Percentiles rank a stretch among this genome's conserved stretches.
phyloP scores from a whole-genome alignment of 1,140 invertebrate genomes.

The Sitodiplosis mosellana region DNA sequence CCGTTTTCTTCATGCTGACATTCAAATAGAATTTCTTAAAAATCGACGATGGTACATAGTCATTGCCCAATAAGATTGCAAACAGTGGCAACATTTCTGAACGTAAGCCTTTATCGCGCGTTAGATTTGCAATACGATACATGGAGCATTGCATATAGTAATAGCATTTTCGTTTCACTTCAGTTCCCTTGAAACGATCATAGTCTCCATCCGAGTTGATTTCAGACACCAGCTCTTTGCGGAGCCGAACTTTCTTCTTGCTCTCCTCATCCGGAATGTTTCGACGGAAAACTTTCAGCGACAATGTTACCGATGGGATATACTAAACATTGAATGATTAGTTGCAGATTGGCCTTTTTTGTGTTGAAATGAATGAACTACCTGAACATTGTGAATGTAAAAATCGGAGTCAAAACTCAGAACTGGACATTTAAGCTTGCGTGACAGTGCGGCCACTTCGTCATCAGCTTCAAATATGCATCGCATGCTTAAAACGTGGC shows the following conservation, averaged over 20 bases:
- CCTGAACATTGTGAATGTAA: conserved; percentile 69
- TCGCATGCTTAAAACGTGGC: conserved; percentile 42
- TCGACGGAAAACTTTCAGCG: conserved; percentile 21
- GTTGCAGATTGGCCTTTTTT: too few relatives aligned
- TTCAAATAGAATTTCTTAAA: conserved; percentile 51
- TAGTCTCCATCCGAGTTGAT: too few relatives aligned
- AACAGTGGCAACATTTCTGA: conserved; percentile 50
- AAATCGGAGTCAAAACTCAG: conserved; percentile 84
- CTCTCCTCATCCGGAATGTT: not conserved
- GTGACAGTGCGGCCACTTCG: conserved; percentile 59
- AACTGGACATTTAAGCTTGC: conserved; percentile 58
- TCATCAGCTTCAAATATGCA: conserved; percentile 77
- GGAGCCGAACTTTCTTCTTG: not conserved
- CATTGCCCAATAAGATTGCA: conserved; percentile 70
- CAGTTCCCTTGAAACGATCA: not conserved
- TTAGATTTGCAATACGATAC: conserved; percentile 48
- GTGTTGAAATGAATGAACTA: too few relatives aligned
- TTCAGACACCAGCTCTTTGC: not conserved
- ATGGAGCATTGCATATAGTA: conserved; percentile 43
- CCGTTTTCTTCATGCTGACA: conserved; percentile 40
- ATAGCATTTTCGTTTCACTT: conserved; percentile 8
- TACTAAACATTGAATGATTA: too few relatives aligned
- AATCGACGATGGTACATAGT: conserved; percentile 50
- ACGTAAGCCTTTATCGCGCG: conserved; percentile 41
- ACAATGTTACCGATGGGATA: conserved; percentile 54